Evolutionary conservation across 2,888 invertebrate species (phyloP).

Genomic region (Zelleria hepariella): DNA sequence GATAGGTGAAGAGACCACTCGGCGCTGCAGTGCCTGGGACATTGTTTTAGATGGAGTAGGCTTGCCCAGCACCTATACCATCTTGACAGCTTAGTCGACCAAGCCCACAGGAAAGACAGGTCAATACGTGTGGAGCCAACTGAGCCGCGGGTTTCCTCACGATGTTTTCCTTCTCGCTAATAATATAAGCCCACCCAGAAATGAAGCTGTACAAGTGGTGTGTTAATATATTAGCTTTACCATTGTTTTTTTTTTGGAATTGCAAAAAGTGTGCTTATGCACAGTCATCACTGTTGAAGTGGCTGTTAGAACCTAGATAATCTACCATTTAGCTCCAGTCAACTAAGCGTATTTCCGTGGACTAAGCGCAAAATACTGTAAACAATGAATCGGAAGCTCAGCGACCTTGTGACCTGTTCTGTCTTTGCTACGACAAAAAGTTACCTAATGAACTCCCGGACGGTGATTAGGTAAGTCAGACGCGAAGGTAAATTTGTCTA

Average conservation of each 20-base stretch:
- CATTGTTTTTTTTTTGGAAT: slow-evolving; percentile 36
- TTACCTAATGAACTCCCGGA: background rate
- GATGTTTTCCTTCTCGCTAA: no score
- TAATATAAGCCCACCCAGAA: slow-evolving; percentile 21
- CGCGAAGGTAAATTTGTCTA: background rate
- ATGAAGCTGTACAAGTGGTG: background rate
- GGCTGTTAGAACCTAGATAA: slow-evolving; percentile 41
- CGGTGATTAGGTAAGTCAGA: background rate
- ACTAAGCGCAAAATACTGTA: slow-evolving; percentile 34
- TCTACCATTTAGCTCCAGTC: slow-evolving; percentile 56
- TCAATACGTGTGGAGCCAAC: no score
- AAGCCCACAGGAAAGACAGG: no score
- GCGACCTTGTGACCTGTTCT: slow-evolving; percentile 33
- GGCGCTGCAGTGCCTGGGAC: no score
- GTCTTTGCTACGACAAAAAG: background rate
- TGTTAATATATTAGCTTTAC: slow-evolving; percentile 5
- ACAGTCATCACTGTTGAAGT: slow-evolving; percentile 36
- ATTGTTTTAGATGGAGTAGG: no score
- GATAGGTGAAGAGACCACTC: no score
- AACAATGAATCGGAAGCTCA: slow-evolving; percentile 53
- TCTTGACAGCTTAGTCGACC: no score
- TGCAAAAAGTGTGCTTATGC: slow-evolving; percentile 19
- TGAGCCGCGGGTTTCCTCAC: no score
- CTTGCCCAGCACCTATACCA: no score
- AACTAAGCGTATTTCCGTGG: slow-evolving; percentile 65